Percentiles rank a stretch among this genome's conserved stretches.
phyloP scores from a whole-genome alignment of 1,140 invertebrate species.

The Zaprionus davidi region DNA sequence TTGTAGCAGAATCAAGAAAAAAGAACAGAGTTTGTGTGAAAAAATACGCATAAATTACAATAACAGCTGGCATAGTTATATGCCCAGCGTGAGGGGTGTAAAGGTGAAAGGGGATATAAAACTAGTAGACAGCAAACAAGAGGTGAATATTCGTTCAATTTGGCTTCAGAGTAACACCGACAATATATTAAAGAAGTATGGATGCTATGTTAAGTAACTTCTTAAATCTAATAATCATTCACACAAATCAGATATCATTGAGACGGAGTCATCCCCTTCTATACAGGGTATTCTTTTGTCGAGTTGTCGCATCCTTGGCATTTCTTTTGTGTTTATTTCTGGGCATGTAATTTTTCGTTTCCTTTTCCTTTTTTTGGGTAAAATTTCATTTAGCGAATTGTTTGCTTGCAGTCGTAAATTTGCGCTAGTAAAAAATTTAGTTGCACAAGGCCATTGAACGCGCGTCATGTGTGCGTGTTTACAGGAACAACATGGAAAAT shows the following conservation, averaged over 20 bases:
- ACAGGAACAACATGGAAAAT: conserved; percentile 69
- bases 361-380: conserved; percentile 4
- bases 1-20: conserved; percentile 48
- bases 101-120: background rate
- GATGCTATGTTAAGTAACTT: too few relatives aligned
- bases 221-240: background rate
- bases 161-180: too few relatives aligned
- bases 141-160: background rate
- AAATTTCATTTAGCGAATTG: conserved; percentile 78
- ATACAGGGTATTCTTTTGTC: background rate
- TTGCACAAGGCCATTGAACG: conserved; percentile 59
- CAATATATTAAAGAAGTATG: too few relatives aligned
- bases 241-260: background rate
- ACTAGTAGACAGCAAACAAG: background rate
- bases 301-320: background rate
- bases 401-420: conserved; percentile 74
- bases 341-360: conserved; percentile 5
- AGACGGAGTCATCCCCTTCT: background rate
- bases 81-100: conserved; percentile 12
- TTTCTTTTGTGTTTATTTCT: background rate
- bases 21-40: conserved; percentile 38
- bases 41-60: conserved; percentile 76
- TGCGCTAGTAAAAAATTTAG: conserved; percentile 56
- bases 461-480: conserved; percentile 73
- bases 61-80: conserved; percentile 59